phyloP scores from a whole-genome alignment of 2,888 invertebrate species.

The Himalopsyche tibetana region DNA sequence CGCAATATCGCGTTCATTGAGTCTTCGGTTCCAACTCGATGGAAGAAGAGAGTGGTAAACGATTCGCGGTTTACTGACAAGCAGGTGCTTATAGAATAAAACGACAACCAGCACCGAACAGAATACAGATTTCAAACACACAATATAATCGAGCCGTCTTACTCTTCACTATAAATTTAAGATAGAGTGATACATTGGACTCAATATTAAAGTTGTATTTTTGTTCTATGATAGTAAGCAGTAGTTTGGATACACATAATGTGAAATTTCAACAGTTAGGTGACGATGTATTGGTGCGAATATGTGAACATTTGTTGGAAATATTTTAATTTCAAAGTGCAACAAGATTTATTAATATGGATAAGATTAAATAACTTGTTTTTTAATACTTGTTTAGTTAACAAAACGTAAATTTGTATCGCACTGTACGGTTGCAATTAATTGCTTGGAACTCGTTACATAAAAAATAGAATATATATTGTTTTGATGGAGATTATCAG shows the following conservation, averaged over 20 bases:
- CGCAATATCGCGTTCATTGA: slow-evolving; percentile 40
- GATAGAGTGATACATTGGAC: neutral
- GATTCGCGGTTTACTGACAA: slow-evolving; percentile 29
- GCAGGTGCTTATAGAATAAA: slow-evolving; percentile 43
- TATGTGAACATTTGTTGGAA: neutral
- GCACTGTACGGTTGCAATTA: too few relatives aligned
- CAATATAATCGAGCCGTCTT: neutral
- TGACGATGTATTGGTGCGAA: slow-evolving; percentile 45
- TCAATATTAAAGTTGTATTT: neutral
- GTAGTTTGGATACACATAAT: slow-evolving; percentile 44
- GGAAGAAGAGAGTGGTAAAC: slow-evolving; percentile 53
- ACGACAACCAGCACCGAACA: slow-evolving; percentile 20
- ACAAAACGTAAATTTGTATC: too few relatives aligned
- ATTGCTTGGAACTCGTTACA: too few relatives aligned
- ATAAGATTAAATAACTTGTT: slow-evolving; percentile 16
- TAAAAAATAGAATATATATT: too few relatives aligned
- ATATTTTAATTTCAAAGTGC: slow-evolving; percentile 16
- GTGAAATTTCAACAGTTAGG: slow-evolving; percentile 56
- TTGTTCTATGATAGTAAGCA: neutral
- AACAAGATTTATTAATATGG: neutral
- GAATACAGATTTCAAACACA: slow-evolving; percentile 11
- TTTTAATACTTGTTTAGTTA: too few relatives aligned
- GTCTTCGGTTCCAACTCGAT: slow-evolving; percentile 45
- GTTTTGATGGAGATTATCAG: too few relatives aligned
- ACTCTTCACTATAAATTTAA: neutral